Base-by-base conservation (phyloP, 2,797 vertebrate species). In the Gouania willdenowi region DNA sequence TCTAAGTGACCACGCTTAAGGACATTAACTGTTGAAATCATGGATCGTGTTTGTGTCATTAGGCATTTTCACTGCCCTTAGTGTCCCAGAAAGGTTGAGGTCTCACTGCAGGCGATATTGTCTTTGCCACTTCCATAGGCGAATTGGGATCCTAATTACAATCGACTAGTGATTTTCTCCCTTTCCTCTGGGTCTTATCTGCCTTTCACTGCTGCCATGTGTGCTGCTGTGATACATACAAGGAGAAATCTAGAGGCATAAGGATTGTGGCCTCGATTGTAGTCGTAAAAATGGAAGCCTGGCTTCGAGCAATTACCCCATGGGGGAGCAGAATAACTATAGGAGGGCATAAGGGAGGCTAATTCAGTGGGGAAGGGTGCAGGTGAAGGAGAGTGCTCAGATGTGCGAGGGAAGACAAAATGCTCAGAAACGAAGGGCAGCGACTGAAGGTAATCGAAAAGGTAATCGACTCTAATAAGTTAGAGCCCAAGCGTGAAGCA, bases 231-330 rank as follows among this genome's bases (percentile, higher is more conserved):
- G 68, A 81, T 75, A 77, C 62, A 61, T 35, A 55, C 64, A 63
- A 76, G 74, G 77, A 76, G 71, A 85, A 80, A 80, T 81, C 65
- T 67, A 56, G 45, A 78, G 60, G 60, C 75, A 75, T 74, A 69
- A 65, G 77, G 68, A 75, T 79, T 81, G 64, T 78, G 71, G 67
- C 81, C 80, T 81, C 51, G 65, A 81, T 87, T 81, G 82, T 77
- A 77, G 72, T 75, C 65, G 77, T 81, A 79, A 83, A 82, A 84
- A 83, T 75, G 74, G 71, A 80, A 77, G 72, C 71, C 35, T n/a
- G 59, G 65, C 75, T 77, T 69, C 2, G 13, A 71, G 75, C 76
- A 79, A 81, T 83, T 81, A 73, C 73, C 71, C 76, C 57, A 63
- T 36, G 56, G 69, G 70, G 73, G 42, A 58, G 53, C 52, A 49